Conservation (phyloP, 1,140 invertebrate species). For the Paraescarpia echinospica region DNA sequence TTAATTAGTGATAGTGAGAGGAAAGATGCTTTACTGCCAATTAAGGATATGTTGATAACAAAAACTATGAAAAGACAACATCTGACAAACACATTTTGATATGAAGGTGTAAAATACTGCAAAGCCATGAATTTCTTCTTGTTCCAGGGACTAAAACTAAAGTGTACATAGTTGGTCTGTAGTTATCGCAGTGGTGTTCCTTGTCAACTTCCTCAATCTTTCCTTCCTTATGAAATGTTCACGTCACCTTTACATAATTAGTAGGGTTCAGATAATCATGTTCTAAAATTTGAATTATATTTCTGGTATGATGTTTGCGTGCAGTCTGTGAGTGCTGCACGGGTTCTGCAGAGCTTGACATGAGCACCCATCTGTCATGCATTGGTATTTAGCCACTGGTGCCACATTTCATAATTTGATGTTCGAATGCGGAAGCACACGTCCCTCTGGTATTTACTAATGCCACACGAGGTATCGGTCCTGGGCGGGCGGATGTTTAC, state of each 20-base stretch:
- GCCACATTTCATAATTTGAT: slow-evolving; percentile 1
- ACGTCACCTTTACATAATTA: background rate
- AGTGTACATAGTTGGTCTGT: no score
- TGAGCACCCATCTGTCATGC: background rate
- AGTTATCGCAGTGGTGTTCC: no score
- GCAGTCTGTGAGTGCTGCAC: background rate
- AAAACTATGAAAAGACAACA: background rate
- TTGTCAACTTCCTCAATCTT: background rate
- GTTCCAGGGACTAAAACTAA: no score
- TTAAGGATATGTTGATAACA: background rate
- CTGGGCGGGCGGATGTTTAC: background rate
- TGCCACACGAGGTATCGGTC: background rate
- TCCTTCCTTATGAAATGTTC: background rate
- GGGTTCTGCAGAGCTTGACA: background rate
- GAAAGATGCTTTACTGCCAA: background rate
- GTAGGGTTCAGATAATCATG: background rate
- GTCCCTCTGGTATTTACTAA: background rate
- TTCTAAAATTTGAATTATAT: background rate
- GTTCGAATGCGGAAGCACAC: background rate
- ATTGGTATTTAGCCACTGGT: background rate
- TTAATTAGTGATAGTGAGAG: background rate
- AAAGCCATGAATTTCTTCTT: no score
- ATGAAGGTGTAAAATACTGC: no score
- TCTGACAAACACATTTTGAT: background rate
- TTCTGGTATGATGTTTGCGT: background rate